A percentile compares a stretch with the other conserved stretches of the same genome.
Evolutionary conservation across 1,140 invertebrate genomes (phyloP).

Genomic region (Oscheius sp.): DNA sequence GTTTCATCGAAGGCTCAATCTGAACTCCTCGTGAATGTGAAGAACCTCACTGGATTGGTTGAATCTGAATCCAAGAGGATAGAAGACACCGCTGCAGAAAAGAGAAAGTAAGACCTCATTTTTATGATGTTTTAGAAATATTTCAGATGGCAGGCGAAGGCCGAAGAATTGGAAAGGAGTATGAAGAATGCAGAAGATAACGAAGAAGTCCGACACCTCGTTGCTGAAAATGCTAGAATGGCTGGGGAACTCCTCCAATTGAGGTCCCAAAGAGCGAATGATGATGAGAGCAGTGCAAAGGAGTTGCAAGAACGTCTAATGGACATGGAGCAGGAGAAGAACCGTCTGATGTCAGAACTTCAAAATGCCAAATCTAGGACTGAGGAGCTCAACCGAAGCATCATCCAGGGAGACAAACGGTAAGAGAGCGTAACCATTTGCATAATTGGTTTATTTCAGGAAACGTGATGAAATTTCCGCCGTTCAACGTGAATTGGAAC

Average conservation of each 20-base stretch:
- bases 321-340: constrained; percentile 5
- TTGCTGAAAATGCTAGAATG: constrained; percentile 36
- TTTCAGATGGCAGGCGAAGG: neutral
- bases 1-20: neutral
- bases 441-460: neutral
- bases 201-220: constrained; percentile 6
- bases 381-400: constrained; percentile 4
- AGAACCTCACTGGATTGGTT: neutral
- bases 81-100: neutral
- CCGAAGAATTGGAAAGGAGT: neutral
- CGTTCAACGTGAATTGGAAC: neutral
- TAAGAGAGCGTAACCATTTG: neutral
- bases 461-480: constrained; percentile 10
- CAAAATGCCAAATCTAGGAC: constrained; percentile 6
- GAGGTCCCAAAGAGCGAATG: neutral
- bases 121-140: neutral
- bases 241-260: constrained; percentile 34
- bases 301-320: constrained; percentile 15
- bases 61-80: constrained; percentile 2
- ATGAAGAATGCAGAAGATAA: neutral
- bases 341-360: constrained; percentile 5
- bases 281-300: constrained; percentile 16
- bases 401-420: constrained; percentile 18
- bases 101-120: neutral
- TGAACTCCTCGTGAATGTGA: neutral